Evolutionary conservation across 2,888 invertebrate genomes (phyloP).

Genomic region (Ditula angustiorana): DNA sequence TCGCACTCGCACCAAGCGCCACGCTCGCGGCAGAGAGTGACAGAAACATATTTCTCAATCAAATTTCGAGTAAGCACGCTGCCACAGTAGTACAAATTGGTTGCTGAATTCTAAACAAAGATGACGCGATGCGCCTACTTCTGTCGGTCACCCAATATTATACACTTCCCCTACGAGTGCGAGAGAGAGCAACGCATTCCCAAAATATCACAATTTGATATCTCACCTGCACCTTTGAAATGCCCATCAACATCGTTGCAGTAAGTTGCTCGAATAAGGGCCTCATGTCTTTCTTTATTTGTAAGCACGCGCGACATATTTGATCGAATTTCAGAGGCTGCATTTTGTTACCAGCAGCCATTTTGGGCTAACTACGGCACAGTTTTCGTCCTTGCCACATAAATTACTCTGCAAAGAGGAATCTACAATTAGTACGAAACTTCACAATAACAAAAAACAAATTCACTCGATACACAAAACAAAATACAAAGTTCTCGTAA

Average conservation of each 20-base stretch:
- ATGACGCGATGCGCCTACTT: constrained; percentile 73
- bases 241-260: constrained; percentile 88
- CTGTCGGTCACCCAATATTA: constrained; percentile 58
- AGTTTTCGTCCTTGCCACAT: constrained; percentile 73
- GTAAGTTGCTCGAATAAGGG: constrained; percentile 87
- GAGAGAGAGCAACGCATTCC: constrained; percentile 75
- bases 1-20: constrained; percentile 45
- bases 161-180: constrained; percentile 53
- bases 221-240: constrained; percentile 86
- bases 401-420: constrained; percentile 41
- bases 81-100: constrained; percentile 63
- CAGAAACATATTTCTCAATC: constrained; percentile 73
- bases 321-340: constrained; percentile 82
- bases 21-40: constrained; percentile 64
- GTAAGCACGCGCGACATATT: constrained; percentile 87
- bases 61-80: constrained; percentile 66
- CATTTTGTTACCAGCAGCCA: constrained; percentile 73
- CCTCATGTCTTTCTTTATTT: constrained; percentile 87
- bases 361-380: constrained; percentile 72
- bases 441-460: constrained; percentile 40
- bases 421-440: constrained; percentile 30
- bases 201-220: constrained; percentile 70
- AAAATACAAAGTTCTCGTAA: constrained; percentile 39
- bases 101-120: constrained; percentile 76
- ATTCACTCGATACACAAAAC: constrained; percentile 38